Evolutionary conservation across 1,140 invertebrate genomes (phyloP).

Genomic region (Drosophila persimilis): DNA sequence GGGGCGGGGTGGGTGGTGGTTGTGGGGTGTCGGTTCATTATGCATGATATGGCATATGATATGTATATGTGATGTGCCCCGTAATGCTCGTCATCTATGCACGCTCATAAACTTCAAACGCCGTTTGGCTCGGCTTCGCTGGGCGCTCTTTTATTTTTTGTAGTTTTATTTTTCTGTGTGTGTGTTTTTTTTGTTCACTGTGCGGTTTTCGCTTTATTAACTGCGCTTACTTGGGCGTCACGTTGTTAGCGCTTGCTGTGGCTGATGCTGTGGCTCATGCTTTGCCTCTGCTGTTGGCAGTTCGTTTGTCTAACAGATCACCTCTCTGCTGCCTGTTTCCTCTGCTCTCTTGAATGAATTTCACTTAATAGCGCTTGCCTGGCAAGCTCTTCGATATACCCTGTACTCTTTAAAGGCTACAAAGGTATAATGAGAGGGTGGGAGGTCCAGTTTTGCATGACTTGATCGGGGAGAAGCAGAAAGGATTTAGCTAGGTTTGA

Average conservation of each 20-base stretch:
- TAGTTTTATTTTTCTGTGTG: conserved; percentile 55
- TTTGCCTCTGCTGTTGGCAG: conserved; percentile 10
- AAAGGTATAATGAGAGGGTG: neutral
- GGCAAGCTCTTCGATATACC: conserved; percentile 42
- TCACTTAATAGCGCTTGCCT: conserved; percentile 61
- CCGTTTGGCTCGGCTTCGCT: conserved; percentile 34
- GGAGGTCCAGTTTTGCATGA: too few species aligned
- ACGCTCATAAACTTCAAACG: conserved; percentile 43
- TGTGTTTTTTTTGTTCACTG: conserved; percentile 38
- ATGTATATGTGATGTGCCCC: conserved; percentile 10
- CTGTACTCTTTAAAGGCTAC: conserved; percentile 11
- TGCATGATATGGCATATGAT: conserved; percentile 53
- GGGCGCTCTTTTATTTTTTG: conserved; percentile 47
- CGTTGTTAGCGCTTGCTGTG: conserved; percentile 42
- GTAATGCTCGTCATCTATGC: conserved; percentile 36
- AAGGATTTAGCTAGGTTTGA: too few species aligned
- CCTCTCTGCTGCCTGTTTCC: conserved; percentile 15
- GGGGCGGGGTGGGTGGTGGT: neutral
- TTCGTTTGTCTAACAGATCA: conserved; percentile 33
- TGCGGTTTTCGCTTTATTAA: conserved; percentile 79
- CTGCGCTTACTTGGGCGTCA: conserved; percentile 64
- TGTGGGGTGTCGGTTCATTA: conserved; percentile 6
- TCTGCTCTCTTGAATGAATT: conserved; percentile 64
- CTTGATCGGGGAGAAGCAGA: too few species aligned
- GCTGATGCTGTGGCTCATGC: conserved; percentile 20